Base-by-base conservation (phyloP, 2,888 invertebrate genomes). In the Pteria penguin region DNA sequence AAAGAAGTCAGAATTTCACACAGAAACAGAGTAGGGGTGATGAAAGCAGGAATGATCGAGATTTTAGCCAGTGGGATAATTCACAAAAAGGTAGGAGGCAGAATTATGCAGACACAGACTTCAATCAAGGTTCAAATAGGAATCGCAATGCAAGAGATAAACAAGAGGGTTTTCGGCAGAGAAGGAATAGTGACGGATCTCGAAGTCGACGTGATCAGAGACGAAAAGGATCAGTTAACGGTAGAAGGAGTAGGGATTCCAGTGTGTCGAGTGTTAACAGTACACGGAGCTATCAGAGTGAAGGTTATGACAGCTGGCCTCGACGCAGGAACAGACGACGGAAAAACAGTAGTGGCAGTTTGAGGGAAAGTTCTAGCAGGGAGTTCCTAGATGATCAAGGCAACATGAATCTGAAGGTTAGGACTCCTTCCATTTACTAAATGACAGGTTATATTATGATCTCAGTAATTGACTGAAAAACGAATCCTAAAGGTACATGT, bases 231-330 rank as follows among this genome's bases (percentile, higher is more conserved):
- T 72, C 72, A 11, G 36, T 67, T 2, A 67, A 61, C 45, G 80
- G 83, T 60, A 78, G 82, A 27, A 72, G 82, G 55, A 84, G 84
- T 70, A 66, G 85, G 14, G 85, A 84, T 33, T 85, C 87, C 11
- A 87, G 87, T 73, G 78, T 84, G 5, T 81, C 84, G 24, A 87
- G 87, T 75, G 85, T 80, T 3, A 82, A 83, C 24, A 84, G 83
- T 71, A 77, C 79, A 3, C 71, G 79, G 57, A 83, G 83, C 75
- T 81, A 82, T 31, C 82, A 82, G 29, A 81, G 83, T 24, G 79
- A 79, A 52, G 63, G 82, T 1, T 58, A 81, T 29, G 68, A 80
- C 18, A 75, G 81, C 32, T 72, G 80, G 18, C 75, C 81, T 32
- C 45, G 72, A 14, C 81, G 82, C 70, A 80, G 73, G 3, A 62